phyloP scores from a whole-genome alignment of 2,888 invertebrate species.

The Trichogramma evanescens region DNA sequence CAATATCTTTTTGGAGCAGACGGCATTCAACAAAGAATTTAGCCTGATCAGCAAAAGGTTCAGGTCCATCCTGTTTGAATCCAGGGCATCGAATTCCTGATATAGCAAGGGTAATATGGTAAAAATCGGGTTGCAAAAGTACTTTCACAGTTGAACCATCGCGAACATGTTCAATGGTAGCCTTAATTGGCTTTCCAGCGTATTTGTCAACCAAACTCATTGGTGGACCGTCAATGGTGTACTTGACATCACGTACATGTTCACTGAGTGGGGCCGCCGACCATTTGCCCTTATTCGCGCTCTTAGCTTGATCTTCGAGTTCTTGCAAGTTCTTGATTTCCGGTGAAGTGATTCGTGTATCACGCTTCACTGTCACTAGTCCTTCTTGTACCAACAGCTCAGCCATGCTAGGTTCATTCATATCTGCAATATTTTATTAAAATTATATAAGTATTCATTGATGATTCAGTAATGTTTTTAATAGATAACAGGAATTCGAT shows the following conservation, averaged over 20 bases:
- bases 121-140: conserved; percentile 82
- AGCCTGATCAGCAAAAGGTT: conserved; percentile 81
- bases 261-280: conserved; percentile 51
- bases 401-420: conserved; percentile 77
- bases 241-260: conserved; percentile 80
- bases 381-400: conserved; percentile 87
- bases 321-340: conserved; percentile 68
- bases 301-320: conserved; percentile 83
- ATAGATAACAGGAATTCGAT: neutral
- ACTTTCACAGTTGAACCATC: conserved; percentile 94
- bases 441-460: neutral
- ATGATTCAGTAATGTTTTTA: neutral
- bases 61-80: conserved; percentile 67
- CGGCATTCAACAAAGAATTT: conserved; percentile 87
- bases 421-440: conserved; percentile 41
- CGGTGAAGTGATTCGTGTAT: conserved; percentile 57
- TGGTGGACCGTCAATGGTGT: conserved; percentile 83
- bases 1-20: conserved; percentile 83
- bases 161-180: conserved; percentile 93
- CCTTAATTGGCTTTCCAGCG: conserved; percentile 79
- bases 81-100: conserved; percentile 83
- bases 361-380: conserved; percentile 70
- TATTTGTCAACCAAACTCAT: conserved; percentile 75
- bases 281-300: conserved; percentile 82
- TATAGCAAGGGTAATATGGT: conserved; percentile 90